Conservation (phyloP, 2,113 vertebrate genomes). For the Seriola aureovittata region DNA sequence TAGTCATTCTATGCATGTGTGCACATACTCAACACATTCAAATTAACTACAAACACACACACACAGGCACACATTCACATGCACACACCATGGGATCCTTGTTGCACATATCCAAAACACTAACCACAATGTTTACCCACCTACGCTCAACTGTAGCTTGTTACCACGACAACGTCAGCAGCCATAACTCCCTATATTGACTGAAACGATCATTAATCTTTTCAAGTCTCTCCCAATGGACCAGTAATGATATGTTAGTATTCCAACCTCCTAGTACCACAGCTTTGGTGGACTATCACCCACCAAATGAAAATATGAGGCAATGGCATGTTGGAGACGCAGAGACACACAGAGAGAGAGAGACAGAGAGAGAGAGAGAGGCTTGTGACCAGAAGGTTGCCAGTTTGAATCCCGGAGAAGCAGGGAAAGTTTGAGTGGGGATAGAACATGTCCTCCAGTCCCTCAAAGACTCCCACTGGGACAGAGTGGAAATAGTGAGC, state of each 20-base stretch:
- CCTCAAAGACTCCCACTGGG: constrained; percentile 6
- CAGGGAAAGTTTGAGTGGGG: constrained; percentile 40
- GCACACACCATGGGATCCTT: constrained; percentile 42
- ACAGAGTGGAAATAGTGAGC: not conserved
- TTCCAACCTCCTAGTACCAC: constrained; percentile 61
- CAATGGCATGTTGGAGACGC: constrained; percentile 40
- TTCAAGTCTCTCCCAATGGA: constrained; percentile 64
- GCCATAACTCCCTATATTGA: constrained; percentile 69
- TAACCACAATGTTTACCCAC: constrained; percentile 77
- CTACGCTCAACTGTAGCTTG: constrained; percentile 69
- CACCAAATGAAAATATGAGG: constrained; percentile 72
- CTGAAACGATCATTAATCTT: constrained; percentile 77
- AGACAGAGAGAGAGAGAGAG: not conserved
- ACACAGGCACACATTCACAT: constrained; percentile 30
- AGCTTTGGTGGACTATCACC: constrained; percentile 67
- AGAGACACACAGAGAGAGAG: too few species aligned
- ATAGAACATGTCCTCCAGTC: not conserved
- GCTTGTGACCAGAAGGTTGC: constrained; percentile 39
- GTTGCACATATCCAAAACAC: constrained; percentile 59
- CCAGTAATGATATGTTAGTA: constrained; percentile 74
- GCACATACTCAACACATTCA: constrained; percentile 1
- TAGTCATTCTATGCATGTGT: not conserved
- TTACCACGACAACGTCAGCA: constrained; percentile 73
- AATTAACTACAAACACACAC: constrained; percentile 14
- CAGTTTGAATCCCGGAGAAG: constrained; percentile 42